Evolutionary conservation across 2,113 vertebrate species (phyloP).

Genomic region (Festucalex cinctus): DNA sequence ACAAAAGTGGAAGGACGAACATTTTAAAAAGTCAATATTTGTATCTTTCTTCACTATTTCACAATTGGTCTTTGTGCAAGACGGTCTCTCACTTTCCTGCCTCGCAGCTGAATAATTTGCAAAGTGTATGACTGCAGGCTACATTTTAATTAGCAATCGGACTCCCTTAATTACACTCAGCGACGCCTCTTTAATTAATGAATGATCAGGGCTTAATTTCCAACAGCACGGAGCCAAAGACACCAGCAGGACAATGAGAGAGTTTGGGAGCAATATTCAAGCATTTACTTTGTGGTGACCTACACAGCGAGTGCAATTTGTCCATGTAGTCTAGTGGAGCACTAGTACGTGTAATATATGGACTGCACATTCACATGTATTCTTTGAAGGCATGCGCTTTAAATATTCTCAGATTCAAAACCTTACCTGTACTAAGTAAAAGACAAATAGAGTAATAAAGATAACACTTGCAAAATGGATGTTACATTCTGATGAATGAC

Average conservation of each 20-base stretch:
- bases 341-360: not conserved
- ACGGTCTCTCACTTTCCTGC: conserved; percentile 33
- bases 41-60: conserved; percentile 3
- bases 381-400: conserved; percentile 2
- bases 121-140: conserved; percentile 68
- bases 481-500: not conserved
- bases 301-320: conserved; percentile 21
- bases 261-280: conserved; percentile 36
- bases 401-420: not conserved
- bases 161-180: conserved; percentile 74
- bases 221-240: conserved; percentile 61
- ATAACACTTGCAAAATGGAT: not conserved
- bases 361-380: not conserved
- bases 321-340: not conserved
- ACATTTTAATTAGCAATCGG: conserved; percentile 76
- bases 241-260: conserved; percentile 50
- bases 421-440: not conserved
- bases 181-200: conserved; percentile 70
- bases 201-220: conserved; percentile 71
- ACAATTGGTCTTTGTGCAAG: conserved; percentile 24
- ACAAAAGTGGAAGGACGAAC: conserved; percentile 4
- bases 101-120: conserved; percentile 66
- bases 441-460: not conserved
- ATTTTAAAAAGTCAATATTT: conserved; percentile 6
- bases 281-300: conserved; percentile 47